Conservation (phyloP, 1,140 invertebrate genomes). For the Arion vulgaris region DNA sequence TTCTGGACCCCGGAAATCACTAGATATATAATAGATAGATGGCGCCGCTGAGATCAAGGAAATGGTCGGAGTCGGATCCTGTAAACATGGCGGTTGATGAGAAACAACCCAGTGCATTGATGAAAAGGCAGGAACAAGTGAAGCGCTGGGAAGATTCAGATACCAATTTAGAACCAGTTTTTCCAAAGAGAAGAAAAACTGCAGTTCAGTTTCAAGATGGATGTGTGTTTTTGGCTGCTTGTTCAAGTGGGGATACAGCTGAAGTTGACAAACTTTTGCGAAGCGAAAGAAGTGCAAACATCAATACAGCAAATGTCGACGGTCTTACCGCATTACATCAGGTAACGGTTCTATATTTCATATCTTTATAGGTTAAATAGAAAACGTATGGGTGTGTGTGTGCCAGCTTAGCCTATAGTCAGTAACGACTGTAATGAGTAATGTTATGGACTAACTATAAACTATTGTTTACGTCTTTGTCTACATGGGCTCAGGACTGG, state of each 20-base stretch:
- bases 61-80: slow-evolving; percentile 31
- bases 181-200: slow-evolving; percentile 73
- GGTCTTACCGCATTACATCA: slow-evolving; percentile 98
- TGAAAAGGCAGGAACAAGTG: slow-evolving; percentile 94
- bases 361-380: too few species aligned
- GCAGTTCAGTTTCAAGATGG: slow-evolving; percentile 95
- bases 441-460: too few species aligned
- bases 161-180: slow-evolving; percentile 86
- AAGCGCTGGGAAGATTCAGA: slow-evolving; percentile 97
- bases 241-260: slow-evolving; percentile 94
- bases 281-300: slow-evolving; percentile 86
- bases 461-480: too few species aligned
- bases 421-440: too few species aligned
- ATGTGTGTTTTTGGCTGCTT: slow-evolving; percentile 97
- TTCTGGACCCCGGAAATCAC: neutral
- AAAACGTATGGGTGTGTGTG: too few species aligned
- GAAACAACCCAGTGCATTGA: slow-evolving; percentile 80
- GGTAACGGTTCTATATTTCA: slow-evolving; percentile 77
- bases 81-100: slow-evolving; percentile 64
- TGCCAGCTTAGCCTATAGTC: too few species aligned
- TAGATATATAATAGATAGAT: too few species aligned
- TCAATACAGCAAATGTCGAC: slow-evolving; percentile 97
- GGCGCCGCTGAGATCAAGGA: slow-evolving; percentile 35
- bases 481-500: too few species aligned
- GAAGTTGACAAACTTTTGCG: slow-evolving; percentile 91